A percentile compares a stretch with the other conserved stretches of the same genome.
These are phyloP conservation scores for Cephus sareptanus DNA, from an alignment of 2,888 invertebrate genomes.

Conservation along the genomic window DNA sequence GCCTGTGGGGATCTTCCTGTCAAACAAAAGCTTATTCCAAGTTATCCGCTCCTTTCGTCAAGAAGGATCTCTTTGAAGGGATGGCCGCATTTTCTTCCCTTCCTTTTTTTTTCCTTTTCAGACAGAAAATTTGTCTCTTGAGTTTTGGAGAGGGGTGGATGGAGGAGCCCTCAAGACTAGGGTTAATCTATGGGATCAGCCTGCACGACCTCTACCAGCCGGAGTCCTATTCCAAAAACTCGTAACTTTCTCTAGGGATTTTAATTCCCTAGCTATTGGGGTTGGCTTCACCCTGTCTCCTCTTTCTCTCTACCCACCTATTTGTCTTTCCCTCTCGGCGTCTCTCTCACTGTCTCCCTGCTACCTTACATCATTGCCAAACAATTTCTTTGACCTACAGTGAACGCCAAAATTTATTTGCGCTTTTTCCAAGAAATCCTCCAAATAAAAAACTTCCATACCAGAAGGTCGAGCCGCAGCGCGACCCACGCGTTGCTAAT, in stretches of 20 bases:
- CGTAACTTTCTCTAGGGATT: background rate
- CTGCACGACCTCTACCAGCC: background rate
- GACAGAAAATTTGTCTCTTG: background rate
- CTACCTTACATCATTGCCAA: background rate
- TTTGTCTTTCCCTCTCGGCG: background rate
- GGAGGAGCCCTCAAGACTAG: background rate
- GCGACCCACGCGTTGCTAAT: background rate
- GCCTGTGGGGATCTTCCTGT: slow-evolving; percentile 3
- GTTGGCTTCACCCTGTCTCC: background rate
- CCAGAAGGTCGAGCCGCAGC: background rate
- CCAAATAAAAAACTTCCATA: background rate
- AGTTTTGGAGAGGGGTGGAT: background rate
- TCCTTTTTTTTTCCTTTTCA: background rate
- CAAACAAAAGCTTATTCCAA: slow-evolving; percentile 6
- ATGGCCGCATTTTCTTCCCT: background rate
- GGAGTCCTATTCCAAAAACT: background rate
- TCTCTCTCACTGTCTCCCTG: background rate
- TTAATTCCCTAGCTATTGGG: background rate
- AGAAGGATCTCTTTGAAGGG: background rate
- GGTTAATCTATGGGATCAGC: background rate
- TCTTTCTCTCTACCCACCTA: slow-evolving; percentile 9
- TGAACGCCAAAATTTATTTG: background rate
- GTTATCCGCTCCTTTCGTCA: background rate
- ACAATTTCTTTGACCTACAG: background rate
- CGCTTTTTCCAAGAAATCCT: background rate